Evolutionary conservation across 2,113 vertebrate genomes (phyloP), one percentile per base, ranked within the genome.

Genomic region (Bubo bubo): DNA sequence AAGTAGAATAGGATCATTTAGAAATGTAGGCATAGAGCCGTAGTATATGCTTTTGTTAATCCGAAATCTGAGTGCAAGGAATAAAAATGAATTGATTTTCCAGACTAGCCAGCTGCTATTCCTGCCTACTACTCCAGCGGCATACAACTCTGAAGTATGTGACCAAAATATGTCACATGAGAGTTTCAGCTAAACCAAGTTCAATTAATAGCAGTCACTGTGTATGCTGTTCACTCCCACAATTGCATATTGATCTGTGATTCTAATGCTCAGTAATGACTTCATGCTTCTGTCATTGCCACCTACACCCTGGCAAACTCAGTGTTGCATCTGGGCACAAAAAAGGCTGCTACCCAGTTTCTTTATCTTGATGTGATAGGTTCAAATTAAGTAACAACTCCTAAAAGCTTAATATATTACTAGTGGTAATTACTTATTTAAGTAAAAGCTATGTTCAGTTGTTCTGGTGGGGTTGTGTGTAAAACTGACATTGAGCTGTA

Each of bases 71-170:
- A 96, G 28, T 53, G 11, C 22, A 62, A 88, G 28, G 64, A 88
- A 59, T 76, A 71, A 89, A 75, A 79, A 22, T 0, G 1, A 30
- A 91, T 10, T 66, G 30, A 45, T 80, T 86, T 91, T 95, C 89
- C 77, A 39, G 70, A 20, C 15, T 79, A 70, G 32, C n/a, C 55
- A 81, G 43, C 64, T 96, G 39, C 58, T 82, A 5, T 92, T 92
- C 32, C 43, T 81, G 63, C 37, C 41, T 0, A 2, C 8, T 11
- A 3, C 16, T 37, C 6, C 18, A 16, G 55, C 2, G 1, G 16
- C 30, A n/a, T 52, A 23, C 12, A 26, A 2, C 63, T 71, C 23
- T 0, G 0, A 70, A 39, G 8, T 79, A 2, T 34, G 11, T 68
- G 77, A 43, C n/a, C 0, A 2, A 91, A 90, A 28, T 41, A n/a